Evolutionary conservation across 2,888 invertebrate species (phyloP).

Genomic region (Drosophila atripex): DNA sequence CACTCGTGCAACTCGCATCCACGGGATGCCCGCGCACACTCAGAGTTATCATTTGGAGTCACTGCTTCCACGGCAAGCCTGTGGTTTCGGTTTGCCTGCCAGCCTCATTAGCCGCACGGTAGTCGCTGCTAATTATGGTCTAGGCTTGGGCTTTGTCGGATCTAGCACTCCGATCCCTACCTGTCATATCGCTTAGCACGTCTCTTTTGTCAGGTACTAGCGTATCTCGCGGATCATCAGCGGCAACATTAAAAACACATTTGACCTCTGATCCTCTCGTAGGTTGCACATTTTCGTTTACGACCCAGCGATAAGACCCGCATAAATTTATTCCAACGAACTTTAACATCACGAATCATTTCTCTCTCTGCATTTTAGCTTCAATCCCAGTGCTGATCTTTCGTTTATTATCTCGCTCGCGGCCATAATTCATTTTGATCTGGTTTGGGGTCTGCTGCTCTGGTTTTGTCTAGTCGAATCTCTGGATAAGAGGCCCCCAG

Average conservation of each 20-base stretch:
- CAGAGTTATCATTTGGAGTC: constrained; percentile 17
- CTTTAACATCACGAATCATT: constrained; percentile 8
- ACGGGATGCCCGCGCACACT: neutral
- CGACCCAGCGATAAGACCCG: constrained; percentile 43
- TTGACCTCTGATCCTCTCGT: constrained; percentile 26
- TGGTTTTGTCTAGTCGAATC: constrained; percentile 46
- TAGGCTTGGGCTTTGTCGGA: constrained; percentile 22
- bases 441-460: constrained; percentile 44
- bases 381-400: constrained; percentile 27
- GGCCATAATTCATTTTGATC: constrained; percentile 51
- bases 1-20: constrained; percentile 17
- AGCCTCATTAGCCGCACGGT: constrained; percentile 45
- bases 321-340: constrained; percentile 29
- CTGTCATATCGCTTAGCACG: constrained; percentile 43
- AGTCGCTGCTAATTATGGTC: constrained; percentile 43
- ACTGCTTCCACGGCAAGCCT: constrained; percentile 2
- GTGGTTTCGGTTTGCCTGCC: constrained; percentile 17
- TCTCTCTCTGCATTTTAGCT: constrained; percentile 15
- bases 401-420: constrained; percentile 49
- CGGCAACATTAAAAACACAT: constrained; percentile 60
- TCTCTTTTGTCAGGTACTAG: constrained; percentile 44
- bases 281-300: constrained; percentile 36
- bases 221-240: neutral
- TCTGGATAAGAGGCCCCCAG: constrained; percentile 31
- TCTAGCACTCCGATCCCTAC: constrained; percentile 22